Evolutionary conservation across 2,888 invertebrate species (phyloP).

Genomic region (Volucella inanis): DNA sequence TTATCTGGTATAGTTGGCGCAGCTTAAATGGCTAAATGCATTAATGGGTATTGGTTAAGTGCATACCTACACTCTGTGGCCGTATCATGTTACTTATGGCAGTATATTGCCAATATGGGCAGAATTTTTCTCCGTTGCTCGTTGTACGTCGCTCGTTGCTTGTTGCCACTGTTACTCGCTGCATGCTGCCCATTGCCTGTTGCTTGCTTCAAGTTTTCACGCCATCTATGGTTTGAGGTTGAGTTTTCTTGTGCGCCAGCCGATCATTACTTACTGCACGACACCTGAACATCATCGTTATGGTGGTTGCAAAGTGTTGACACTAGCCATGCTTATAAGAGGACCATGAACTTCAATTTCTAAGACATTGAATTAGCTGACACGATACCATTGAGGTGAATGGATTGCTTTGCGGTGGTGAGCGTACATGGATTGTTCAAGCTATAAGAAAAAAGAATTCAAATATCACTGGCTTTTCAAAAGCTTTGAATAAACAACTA

Average conservation of each 20-base stretch:
- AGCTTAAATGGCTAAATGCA: conserved; percentile 44
- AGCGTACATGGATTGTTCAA: background rate
- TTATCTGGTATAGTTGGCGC: conserved; percentile 43
- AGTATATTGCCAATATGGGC: too few relatives aligned
- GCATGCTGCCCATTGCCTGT: background rate
- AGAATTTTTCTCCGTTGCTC: too few relatives aligned
- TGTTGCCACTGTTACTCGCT: background rate
- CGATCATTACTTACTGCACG: background rate
- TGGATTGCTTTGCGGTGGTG: background rate
- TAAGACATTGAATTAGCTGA: conserved; percentile 20
- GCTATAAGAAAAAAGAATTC: too few relatives aligned
- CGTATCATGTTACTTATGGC: background rate
- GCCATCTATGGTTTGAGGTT: conserved; percentile 15
- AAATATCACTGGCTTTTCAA: too few relatives aligned
- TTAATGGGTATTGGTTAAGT: conserved; percentile 25
- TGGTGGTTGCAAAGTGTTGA: conserved; percentile 27
- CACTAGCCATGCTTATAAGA: conserved; percentile 42
- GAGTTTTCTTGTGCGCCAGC: conserved; percentile 7
- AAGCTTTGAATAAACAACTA: too few relatives aligned
- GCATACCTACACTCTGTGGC: background rate
- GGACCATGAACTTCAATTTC: conserved; percentile 57
- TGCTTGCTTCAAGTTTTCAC: background rate
- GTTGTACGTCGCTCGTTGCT: background rate
- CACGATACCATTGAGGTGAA: conserved; percentile 29
- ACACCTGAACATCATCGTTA: conserved; percentile 1